Evolutionary conservation across 2,113 vertebrate genomes (phyloP).

Genomic region (Fregata magnificens): DNA sequence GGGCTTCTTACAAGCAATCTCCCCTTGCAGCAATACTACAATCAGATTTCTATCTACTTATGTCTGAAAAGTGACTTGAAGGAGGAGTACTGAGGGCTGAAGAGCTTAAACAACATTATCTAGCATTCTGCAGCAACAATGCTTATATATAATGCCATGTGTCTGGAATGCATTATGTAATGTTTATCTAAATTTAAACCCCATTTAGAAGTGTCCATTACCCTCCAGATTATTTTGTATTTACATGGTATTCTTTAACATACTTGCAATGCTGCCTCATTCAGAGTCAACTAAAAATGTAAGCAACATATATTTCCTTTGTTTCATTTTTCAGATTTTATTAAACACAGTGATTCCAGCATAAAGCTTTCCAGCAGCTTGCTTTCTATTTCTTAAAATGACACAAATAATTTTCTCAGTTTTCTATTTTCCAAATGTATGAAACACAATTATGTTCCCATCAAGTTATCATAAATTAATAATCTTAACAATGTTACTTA

Average conservation of each 20-base stretch:
- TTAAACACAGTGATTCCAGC: neutral
- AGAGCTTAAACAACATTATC: constrained; percentile 1
- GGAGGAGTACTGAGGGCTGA: neutral
- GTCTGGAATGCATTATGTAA: neutral
- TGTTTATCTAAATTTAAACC: constrained; percentile 21
- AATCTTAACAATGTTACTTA: neutral
- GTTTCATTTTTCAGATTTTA: neutral
- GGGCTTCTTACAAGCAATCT: neutral
- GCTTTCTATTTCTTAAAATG: neutral
- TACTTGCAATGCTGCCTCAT: neutral
- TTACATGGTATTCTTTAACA: neutral
- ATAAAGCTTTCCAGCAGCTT: neutral
- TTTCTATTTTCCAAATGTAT: neutral
- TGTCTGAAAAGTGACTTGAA: neutral
- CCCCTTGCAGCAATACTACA: neutral
- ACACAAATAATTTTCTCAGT: neutral
- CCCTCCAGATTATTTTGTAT: constrained; percentile 8
- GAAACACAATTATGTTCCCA: neutral
- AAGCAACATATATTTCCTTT: neutral
- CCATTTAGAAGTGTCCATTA: constrained; percentile 1
- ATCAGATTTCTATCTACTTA: neutral
- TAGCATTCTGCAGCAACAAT: neutral
- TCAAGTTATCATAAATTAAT: neutral
- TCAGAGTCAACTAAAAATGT: neutral
- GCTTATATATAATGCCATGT: neutral